These are phyloP conservation scores for Zygothrica quintamaculata DNA, from an alignment of 2,888 invertebrate species.

Conservation along the genomic window DNA sequence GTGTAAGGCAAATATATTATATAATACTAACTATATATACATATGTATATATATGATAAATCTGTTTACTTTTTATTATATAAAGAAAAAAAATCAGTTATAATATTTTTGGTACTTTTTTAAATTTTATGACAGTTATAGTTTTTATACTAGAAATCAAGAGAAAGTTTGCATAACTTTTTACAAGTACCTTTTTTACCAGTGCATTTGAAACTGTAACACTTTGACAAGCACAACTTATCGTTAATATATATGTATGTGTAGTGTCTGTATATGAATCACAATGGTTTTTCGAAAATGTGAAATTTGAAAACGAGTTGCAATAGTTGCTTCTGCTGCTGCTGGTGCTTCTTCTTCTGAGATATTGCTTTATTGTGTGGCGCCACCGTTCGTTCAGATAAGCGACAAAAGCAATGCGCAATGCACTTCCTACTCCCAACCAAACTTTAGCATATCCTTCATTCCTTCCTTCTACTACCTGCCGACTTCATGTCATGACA, in stretches of 20 bases:
- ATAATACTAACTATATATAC: too few relatives aligned
- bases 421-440: constrained; percentile 13
- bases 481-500: constrained; percentile 61
- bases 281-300: background rate
- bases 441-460: background rate
- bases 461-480: background rate
- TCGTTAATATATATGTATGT: constrained; percentile 29
- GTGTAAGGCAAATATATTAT: too few relatives aligned
- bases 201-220: constrained; percentile 24
- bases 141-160: too few relatives aligned
- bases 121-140: too few relatives aligned
- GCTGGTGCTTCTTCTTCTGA: too few relatives aligned
- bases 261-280: too few relatives aligned
- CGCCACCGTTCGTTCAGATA: background rate
- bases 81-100: too few relatives aligned
- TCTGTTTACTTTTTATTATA: too few relatives aligned
- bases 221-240: constrained; percentile 7
- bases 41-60: too few relatives aligned
- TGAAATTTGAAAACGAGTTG: constrained; percentile 6
- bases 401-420: constrained; percentile 14
- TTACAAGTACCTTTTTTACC: background rate
- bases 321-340: constrained; percentile 8
- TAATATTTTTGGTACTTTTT: too few relatives aligned
- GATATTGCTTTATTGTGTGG: background rate
- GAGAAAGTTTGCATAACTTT: too few relatives aligned